phyloP scores from a whole-genome alignment of 2,797 vertebrate species.

The Amniataba percoides region DNA sequence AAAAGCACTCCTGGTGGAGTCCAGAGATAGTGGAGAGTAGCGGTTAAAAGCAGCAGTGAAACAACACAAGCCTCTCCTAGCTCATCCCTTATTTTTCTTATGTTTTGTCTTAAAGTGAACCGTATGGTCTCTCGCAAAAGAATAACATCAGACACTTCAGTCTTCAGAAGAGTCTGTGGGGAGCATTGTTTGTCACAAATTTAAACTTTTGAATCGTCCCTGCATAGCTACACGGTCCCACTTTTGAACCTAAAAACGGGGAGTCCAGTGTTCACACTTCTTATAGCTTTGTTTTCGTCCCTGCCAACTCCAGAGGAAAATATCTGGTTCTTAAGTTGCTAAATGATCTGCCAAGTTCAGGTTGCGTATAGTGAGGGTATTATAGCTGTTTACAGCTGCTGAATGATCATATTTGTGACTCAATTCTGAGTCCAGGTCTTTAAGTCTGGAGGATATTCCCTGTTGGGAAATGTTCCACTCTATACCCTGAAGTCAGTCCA shows the following conservation, averaged over 20 bases:
- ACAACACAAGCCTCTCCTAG: not conserved
- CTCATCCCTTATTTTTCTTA: slow-evolving; percentile 19
- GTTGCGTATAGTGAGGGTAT: not conserved
- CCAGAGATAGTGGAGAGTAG: slow-evolving; percentile 8
- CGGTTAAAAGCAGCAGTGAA: slow-evolving; percentile 25
- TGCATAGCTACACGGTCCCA: too few relatives aligned
- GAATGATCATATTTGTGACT: too few relatives aligned
- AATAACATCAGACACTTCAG: slow-evolving; percentile 14
- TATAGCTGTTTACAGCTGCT: not conserved
- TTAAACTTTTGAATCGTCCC: slow-evolving; percentile 39
- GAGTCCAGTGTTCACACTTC: too few relatives aligned
- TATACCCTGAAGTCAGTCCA: not conserved
- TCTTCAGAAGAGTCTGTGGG: slow-evolving; percentile 24
- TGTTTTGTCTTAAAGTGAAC: slow-evolving; percentile 31
- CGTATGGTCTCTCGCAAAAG: slow-evolving; percentile 26
- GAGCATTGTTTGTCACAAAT: slow-evolving; percentile 53
- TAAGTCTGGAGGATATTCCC: not conserved
- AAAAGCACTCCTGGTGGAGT: slow-evolving; percentile 28
- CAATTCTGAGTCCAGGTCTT: not conserved
- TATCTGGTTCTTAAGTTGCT: too few relatives aligned
- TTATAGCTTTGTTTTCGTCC: too few relatives aligned
- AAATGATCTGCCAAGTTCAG: too few relatives aligned
- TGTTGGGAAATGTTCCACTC: not conserved
- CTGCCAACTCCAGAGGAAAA: too few relatives aligned
- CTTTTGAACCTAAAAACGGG: too few relatives aligned